Evolutionary conservation across 2,888 invertebrate species (phyloP).

Genomic region (Watsonalla binaria): DNA sequence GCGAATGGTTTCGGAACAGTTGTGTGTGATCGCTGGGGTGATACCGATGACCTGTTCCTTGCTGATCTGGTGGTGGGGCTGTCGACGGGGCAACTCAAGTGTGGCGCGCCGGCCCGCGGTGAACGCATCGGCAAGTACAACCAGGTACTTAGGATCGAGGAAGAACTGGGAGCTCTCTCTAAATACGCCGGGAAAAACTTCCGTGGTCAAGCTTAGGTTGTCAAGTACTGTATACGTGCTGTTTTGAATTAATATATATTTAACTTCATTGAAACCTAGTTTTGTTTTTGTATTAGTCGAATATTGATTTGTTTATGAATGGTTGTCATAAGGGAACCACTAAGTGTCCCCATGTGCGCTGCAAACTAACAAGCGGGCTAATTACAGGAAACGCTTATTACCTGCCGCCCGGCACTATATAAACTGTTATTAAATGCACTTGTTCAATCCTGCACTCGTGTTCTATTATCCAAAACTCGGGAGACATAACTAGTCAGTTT

Average conservation of each 20-base stretch:
- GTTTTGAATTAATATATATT: too few species aligned
- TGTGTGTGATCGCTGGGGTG: conserved; percentile 85
- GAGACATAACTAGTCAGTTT: too few species aligned
- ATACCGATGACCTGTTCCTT: conserved; percentile 98
- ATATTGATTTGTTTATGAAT: not conserved
- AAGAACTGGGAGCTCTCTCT: conserved; percentile 93
- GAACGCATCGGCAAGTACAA: conserved; percentile 99
- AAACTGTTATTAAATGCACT: conserved; percentile 48
- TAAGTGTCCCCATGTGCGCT: conserved; percentile 3
- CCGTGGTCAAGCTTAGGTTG: conserved; percentile 80
- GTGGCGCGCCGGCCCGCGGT: conserved; percentile 97
- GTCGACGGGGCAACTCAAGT: conserved; percentile 98
- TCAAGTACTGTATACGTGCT: not conserved
- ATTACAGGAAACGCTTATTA: conserved; percentile 58
- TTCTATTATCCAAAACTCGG: not conserved
- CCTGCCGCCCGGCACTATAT: conserved; percentile 33
- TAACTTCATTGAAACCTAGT: too few species aligned
- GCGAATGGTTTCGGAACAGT: conserved; percentile 94
- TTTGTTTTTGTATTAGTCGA: not conserved
- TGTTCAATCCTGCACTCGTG: conserved; percentile 2
- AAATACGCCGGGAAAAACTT: conserved; percentile 97
- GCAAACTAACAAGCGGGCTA: conserved; percentile 35
- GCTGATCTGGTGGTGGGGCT: conserved; percentile 98
- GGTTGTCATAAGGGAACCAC: not conserved
- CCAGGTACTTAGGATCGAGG: conserved; percentile 97